Evolutionary conservation across 2,888 invertebrate genomes (phyloP).

Genomic region (Steinernema carpocapsae): DNA sequence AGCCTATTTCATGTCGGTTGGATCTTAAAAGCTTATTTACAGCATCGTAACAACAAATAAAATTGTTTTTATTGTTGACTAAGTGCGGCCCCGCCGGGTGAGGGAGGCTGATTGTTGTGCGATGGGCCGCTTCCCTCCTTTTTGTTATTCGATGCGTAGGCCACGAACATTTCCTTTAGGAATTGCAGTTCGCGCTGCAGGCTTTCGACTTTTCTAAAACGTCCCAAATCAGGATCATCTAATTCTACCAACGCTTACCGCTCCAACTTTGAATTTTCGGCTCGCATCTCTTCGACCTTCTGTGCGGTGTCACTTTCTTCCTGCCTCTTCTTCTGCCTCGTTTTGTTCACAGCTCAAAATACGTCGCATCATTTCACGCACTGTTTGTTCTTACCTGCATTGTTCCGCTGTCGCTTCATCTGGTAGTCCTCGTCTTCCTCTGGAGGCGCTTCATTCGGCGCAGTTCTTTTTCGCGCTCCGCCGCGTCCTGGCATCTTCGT

Average conservation of each 20-base stretch:
- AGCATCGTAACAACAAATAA: no score
- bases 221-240: conserved; percentile 2
- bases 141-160: conserved; percentile 56
- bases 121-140: conserved; percentile 26
- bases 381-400: conserved; percentile 43
- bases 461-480: conserved; percentile 36
- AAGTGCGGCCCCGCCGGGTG: background rate
- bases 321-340: conserved; percentile 67
- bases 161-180: conserved; percentile 68
- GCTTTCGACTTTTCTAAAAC: conserved; percentile 59
- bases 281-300: conserved; percentile 61
- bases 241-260: conserved; percentile 48
- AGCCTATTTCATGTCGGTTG: no score
- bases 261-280: conserved; percentile 66
- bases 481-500: conserved; percentile 40
- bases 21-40: no score
- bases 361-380: no score
- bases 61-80: no score
- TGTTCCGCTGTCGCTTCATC: conserved; percentile 64
- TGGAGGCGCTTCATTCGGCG: conserved; percentile 24
- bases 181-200: conserved; percentile 65
- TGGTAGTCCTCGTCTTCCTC: conserved; percentile 56
- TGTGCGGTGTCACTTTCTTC: conserved; percentile 64
- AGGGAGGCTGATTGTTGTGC: conserved; percentile 5
- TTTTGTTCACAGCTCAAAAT: conserved; percentile 61